These are phyloP conservation scores for Cydia fagiglandana DNA, from an alignment of 1,140 invertebrate species.

Conservation along the genomic window DNA sequence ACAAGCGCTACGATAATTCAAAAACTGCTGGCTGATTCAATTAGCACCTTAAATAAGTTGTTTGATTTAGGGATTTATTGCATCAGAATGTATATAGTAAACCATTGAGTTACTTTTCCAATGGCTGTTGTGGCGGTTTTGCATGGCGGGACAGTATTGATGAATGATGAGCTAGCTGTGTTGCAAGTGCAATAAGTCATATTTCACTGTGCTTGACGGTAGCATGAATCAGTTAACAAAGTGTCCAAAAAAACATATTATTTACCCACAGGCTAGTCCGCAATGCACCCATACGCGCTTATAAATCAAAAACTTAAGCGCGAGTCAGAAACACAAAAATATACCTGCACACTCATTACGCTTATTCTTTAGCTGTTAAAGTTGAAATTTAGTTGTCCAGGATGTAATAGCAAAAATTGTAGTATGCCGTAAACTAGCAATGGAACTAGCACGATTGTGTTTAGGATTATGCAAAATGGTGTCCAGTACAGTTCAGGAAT, in stretches of 20 bases:
- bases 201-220: neutral
- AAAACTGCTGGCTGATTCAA: no score
- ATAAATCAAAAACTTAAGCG: conserved; percentile 28
- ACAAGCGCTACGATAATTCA: no score
- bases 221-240: neutral
- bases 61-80: no score
- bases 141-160: no score
- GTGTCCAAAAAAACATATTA: conserved; percentile 16
- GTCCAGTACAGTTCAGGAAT: conserved; percentile 28
- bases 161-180: no score
- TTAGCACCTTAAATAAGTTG: no score
- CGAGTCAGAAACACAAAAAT: neutral
- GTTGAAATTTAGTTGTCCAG: neutral
- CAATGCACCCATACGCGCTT: conserved; percentile 3
- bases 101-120: no score
- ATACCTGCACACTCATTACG: neutral
- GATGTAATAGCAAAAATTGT: neutral
- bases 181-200: neutral
- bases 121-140: no score
- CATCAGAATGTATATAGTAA: no score
- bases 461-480: conserved; percentile 30
- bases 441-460: conserved; percentile 16
- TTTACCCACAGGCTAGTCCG: conserved; percentile 17
- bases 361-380: neutral
- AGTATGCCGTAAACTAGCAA: conserved; percentile 2